Evolutionary conservation across 2,888 invertebrate species (phyloP).

Genomic region (Plusia festucae): DNA sequence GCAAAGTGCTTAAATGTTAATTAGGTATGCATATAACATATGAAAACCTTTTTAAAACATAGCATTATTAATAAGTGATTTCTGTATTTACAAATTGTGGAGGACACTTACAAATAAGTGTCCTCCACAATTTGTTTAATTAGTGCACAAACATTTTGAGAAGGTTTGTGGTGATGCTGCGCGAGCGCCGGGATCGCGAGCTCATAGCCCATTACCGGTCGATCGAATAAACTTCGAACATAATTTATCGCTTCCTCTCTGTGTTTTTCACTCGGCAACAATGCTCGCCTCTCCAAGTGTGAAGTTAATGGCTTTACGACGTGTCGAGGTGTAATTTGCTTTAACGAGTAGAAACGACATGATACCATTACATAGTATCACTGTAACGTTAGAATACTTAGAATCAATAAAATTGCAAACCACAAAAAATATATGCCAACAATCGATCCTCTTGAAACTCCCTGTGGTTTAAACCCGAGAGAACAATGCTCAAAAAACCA

Average conservation of each 20-base stretch:
- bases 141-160: conserved; percentile 46
- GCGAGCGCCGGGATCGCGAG: conserved; percentile 68
- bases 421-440: conserved; percentile 28
- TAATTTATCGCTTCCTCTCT: conserved; percentile 88
- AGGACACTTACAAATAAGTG: no score
- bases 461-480: conserved; percentile 31
- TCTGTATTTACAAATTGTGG: no score
- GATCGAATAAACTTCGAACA: conserved; percentile 87
- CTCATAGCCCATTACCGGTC: conserved; percentile 79
- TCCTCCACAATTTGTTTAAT: conserved; percentile 6
- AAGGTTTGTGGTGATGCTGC: conserved; percentile 65
- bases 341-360: conserved; percentile 71
- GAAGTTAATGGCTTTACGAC: conserved; percentile 84
- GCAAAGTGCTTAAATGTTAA: not conserved
- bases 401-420: conserved; percentile 27
- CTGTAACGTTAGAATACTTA: conserved; percentile 36
- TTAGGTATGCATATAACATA: no score
- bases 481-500: conserved; percentile 53
- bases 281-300: conserved; percentile 76
- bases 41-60: no score
- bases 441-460: conserved; percentile 13
- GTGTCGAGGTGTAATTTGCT: conserved; percentile 81
- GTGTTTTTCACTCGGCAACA: conserved; percentile 85
- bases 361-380: conserved; percentile 59
- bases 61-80: no score